Evolutionary conservation across 2,113 vertebrate genomes (phyloP), one percentile per base, ranked within the genome.

Genomic region (Passer domesticus): DNA sequence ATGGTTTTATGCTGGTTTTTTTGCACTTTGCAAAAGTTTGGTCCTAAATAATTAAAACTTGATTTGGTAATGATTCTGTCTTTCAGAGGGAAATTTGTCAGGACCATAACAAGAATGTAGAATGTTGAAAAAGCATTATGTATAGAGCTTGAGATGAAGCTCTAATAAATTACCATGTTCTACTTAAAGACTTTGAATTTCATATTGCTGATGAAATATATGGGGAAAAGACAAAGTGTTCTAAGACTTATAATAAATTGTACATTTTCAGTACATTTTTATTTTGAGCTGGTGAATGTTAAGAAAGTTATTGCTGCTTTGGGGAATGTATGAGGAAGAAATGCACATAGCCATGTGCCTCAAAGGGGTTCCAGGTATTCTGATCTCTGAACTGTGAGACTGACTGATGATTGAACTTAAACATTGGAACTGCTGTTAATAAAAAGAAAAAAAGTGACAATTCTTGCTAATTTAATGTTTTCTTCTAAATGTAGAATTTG

Each of bases 201-300:
- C 64, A 12, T 83, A 35, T 52, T 94, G 73, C 80, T 87, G 62
- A 56, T 75, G 35, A 89, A 92, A 60, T 89, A 64, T 4, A n/a
- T 43, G 60, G n/a, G 52, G 52, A 13, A 86, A 75, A 90, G 76
- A 3, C 23, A 47, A 59, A 66, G 39, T 39, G 33, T 47, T 69
- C 21, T 59, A 72, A 62, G 67, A 75, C n/a, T 68, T 81, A 25
- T 0, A 43, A 39, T 50, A 67, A 89, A 77, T 31, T 90, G 23
- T 84, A 79, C 7, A 0, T 78, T 91, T 87, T 66, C 46, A 47
- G 9, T 84, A 75, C 25, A 30, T 35, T 43, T 87, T 62, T 85
- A 50, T 94, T 89, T 92, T 56, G 87, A 69, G 39, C 35, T 80
- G 44, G 52, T 88, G 94, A 92, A 88, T 73, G 72, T 93, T 70